Evolutionary conservation across 2,797 vertebrate species (phyloP).

Genomic region (Sylvia borin): DNA sequence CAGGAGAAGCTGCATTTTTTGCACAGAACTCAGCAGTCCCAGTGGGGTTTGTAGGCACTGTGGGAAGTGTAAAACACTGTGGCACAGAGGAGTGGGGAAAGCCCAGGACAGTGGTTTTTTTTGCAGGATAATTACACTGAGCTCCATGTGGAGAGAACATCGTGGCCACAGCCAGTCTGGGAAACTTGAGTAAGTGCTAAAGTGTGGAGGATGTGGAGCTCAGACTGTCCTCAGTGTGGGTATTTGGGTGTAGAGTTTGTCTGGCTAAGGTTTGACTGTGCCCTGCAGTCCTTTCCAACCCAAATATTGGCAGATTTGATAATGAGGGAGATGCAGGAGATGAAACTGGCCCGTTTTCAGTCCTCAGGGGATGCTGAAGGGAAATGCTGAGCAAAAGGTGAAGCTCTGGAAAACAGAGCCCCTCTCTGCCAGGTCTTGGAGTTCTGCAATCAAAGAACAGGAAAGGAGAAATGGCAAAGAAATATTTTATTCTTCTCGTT

Average conservation of each 20-base stretch:
- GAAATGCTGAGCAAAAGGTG: not conserved
- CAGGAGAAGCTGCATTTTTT: not conserved
- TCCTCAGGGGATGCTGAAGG: not conserved
- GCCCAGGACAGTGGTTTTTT: not conserved
- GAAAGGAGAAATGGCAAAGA: not conserved
- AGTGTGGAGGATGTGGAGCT: not conserved
- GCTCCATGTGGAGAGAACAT: not conserved
- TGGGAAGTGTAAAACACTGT: not conserved
- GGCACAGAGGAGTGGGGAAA: not conserved
- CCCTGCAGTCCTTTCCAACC: not conserved
- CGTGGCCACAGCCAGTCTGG: not conserved
- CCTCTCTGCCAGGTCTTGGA: not conserved
- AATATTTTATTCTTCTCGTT: not conserved
- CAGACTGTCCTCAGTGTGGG: not conserved
- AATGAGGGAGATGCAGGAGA: not conserved
- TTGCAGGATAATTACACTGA: not conserved
- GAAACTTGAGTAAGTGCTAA: constrained; percentile 38
- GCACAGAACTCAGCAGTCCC: not conserved
- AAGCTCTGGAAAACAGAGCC: not conserved
- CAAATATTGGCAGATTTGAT: not conserved
- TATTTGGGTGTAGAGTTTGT: not conserved
- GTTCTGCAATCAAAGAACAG: not conserved
- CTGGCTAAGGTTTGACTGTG: not conserved
- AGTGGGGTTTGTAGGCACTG: not conserved
- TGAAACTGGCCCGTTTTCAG: not conserved